These are phyloP conservation scores for Phaethornis superciliosus DNA, from an alignment of 2,113 vertebrate species.

Conservation along the genomic window DNA sequence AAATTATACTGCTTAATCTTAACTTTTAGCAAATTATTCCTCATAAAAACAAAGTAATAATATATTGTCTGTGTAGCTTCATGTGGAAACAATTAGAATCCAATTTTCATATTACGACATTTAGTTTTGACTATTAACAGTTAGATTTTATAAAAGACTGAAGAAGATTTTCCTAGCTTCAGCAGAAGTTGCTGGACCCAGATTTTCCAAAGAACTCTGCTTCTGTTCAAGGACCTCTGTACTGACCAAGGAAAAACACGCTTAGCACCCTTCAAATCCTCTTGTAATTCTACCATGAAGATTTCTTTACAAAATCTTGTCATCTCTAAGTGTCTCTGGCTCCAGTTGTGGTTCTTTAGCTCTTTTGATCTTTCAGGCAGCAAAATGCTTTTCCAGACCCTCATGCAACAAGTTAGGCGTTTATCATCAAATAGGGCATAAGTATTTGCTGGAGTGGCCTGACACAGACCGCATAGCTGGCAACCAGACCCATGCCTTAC, in stretches of 20 bases:
- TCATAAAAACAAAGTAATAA: background rate
- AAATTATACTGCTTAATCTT: background rate
- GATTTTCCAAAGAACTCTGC: background rate
- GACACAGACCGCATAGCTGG: background rate
- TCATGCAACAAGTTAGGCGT: background rate
- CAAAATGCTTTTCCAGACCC: slow-evolving; percentile 15
- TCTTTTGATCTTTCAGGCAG: slow-evolving; percentile 31
- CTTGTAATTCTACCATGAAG: background rate
- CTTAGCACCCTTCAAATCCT: background rate
- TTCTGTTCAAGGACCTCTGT: background rate
- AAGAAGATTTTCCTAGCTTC: background rate
- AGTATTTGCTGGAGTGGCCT: slow-evolving; percentile 9
- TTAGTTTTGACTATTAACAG: background rate
- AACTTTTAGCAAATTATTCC: background rate
- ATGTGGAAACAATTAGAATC: background rate
- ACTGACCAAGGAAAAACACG: background rate
- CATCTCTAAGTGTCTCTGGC: background rate
- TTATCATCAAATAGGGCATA: background rate
- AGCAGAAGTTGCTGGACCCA: background rate
- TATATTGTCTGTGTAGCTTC: background rate
- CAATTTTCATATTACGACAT: slow-evolving; percentile 42
- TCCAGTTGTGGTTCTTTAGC: background rate
- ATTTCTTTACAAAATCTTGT: slow-evolving; percentile 12
- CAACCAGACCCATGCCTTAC: background rate
- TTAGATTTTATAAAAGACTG: background rate